Evolutionary conservation across 2,113 vertebrate genomes (phyloP).

Genomic region (Hepsetus odoe): DNA sequence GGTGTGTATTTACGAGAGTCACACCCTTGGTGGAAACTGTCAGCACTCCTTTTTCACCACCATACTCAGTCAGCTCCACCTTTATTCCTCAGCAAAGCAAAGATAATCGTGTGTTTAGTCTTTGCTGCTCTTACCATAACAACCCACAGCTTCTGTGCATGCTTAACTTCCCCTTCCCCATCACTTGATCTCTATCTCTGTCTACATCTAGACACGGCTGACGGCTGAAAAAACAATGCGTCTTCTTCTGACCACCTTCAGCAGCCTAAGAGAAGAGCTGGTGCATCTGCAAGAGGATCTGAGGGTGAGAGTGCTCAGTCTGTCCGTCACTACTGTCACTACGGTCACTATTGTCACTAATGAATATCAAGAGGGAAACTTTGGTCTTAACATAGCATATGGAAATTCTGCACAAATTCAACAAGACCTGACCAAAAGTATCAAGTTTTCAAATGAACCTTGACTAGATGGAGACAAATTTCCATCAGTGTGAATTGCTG

Average conservation of each 20-base stretch:
- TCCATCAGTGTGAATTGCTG: no score
- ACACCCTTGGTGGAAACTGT: not conserved
- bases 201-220: conserved; percentile 79
- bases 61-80: conserved; percentile 61
- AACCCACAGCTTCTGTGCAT: not conserved
- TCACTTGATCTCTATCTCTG: not conserved
- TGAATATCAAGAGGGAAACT: no score
- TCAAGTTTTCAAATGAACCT: no score
- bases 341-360: no score
- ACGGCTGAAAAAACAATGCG: conserved; percentile 90
- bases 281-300: conserved; percentile 89
- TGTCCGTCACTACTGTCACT: not conserved
- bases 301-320: conserved; percentile 74
- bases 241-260: conserved; percentile 91
- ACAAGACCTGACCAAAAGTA: no score
- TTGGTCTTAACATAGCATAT: no score
- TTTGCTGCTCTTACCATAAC: not conserved
- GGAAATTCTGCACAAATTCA: no score
- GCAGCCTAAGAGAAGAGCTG: conserved; percentile 88
- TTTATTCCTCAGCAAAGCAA: conserved; percentile 53
- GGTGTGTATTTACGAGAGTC: conserved; percentile 68
- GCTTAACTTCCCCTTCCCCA: conserved; percentile 58
- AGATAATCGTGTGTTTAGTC: conserved; percentile 8
- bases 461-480: no score
- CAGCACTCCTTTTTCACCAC: not conserved